phyloP scores from a whole-genome alignment of 2,113 vertebrate species.

The Sander lucioperca region DNA sequence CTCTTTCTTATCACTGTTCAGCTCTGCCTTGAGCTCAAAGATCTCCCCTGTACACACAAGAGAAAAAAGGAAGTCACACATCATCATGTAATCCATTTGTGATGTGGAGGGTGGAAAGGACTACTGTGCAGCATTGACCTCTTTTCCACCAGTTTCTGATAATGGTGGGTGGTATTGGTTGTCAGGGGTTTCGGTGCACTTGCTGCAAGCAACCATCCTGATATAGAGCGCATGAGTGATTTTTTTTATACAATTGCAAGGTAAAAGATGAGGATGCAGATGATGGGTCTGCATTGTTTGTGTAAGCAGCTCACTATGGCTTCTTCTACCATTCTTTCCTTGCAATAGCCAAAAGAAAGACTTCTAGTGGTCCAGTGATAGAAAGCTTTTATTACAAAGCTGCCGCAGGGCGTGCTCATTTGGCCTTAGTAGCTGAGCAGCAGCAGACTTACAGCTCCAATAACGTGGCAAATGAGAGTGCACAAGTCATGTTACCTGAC shows the following conservation, averaged over 20 bases:
- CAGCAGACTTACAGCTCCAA: neutral
- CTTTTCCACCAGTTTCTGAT: neutral
- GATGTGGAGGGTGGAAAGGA: neutral
- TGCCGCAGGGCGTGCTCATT: neutral
- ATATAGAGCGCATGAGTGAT: neutral
- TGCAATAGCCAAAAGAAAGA: neutral
- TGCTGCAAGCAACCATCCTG: neutral
- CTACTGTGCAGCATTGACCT: neutral
- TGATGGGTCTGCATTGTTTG: neutral
- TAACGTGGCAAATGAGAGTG: neutral
- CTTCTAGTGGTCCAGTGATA: neutral
- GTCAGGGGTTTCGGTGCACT: neutral
- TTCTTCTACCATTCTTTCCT: neutral
- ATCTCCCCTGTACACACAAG: conserved; percentile 90
- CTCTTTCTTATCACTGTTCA: conserved; percentile 99
- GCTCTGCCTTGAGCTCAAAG: conserved; percentile 97
- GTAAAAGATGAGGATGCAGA: neutral
- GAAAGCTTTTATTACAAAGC: neutral
- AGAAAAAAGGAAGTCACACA: conserved; percentile 10
- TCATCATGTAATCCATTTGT: neutral
- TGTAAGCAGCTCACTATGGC: neutral
- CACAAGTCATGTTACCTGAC: neutral
- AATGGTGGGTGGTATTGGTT: neutral
- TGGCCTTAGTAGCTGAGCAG: neutral
- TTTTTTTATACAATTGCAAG: neutral